Evolutionary conservation across 2,888 invertebrate genomes (phyloP).

Genomic region (Nebria brevicollis): DNA sequence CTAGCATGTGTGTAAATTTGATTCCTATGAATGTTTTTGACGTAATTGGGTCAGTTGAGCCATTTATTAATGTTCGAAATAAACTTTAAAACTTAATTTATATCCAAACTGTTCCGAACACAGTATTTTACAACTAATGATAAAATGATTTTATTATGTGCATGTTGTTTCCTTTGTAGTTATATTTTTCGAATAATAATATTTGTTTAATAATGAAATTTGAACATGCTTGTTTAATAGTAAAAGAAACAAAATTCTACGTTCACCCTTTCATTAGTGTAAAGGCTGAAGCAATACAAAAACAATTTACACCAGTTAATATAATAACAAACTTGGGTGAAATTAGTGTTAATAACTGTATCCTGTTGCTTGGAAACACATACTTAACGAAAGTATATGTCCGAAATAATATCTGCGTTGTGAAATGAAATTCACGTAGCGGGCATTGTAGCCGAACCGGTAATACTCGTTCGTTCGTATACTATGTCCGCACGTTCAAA

Average conservation of each 20-base stretch:
- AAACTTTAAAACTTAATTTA: constrained; percentile 23
- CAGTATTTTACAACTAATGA: not conserved
- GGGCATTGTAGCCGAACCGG: not conserved
- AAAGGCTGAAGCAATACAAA: not conserved
- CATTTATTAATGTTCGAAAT: constrained; percentile 24
- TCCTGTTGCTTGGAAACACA: not conserved
- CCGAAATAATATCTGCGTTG: not conserved
- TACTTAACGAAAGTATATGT: not conserved
- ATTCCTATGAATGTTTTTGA: constrained; percentile 11
- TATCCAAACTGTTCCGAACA: not conserved
- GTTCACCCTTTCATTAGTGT: not conserved
- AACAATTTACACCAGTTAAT: not conserved
- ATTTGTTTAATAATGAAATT: not conserved
- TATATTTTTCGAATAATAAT: not conserved
- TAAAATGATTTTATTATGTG: not conserved
- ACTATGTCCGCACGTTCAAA: constrained; percentile 17
- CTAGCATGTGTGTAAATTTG: constrained; percentile 2
- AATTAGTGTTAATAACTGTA: not conserved
- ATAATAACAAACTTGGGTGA: not conserved
- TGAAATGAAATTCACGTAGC: not conserved
- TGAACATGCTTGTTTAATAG: too few relatives aligned
- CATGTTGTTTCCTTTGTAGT: not conserved
- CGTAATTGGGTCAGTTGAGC: constrained; percentile 24
- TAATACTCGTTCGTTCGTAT: constrained; percentile 11
- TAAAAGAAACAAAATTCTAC: not conserved